These are phyloP conservation scores for Habrosyne pyritoides DNA, from an alignment of 2,888 invertebrate genomes.

Conservation along the genomic window DNA sequence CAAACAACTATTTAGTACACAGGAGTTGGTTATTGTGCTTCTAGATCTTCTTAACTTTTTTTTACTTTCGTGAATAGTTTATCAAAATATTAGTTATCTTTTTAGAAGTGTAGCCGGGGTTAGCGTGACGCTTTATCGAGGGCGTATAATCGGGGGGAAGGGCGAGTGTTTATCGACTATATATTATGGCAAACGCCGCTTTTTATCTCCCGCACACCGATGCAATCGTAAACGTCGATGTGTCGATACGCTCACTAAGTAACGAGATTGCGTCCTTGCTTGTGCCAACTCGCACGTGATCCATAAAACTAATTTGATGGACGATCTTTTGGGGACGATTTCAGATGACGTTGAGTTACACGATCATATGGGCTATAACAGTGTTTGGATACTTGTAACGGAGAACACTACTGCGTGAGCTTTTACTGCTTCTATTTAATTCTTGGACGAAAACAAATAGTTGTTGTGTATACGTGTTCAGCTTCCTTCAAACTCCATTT, in stretches of 20 bases:
- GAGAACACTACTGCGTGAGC: neutral
- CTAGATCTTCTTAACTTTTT: too few species aligned
- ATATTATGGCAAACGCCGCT: conserved; percentile 34
- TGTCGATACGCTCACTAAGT: conserved; percentile 26
- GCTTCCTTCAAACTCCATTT: too few species aligned
- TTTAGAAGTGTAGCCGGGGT: neutral
- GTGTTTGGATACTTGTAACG: neutral
- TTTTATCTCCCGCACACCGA: conserved; percentile 31
- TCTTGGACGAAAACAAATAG: too few species aligned
- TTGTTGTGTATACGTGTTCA: too few species aligned
- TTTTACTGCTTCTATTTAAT: neutral
- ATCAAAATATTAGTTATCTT: too few species aligned
- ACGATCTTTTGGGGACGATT: conserved; percentile 2
- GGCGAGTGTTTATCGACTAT: conserved; percentile 37
- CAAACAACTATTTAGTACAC: too few species aligned
- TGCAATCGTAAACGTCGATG: conserved; percentile 38
- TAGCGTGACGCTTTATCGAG: neutral
- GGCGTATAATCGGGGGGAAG: conserved; percentile 8
- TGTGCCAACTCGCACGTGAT: conserved; percentile 9
- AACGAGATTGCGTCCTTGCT: conserved; percentile 30
- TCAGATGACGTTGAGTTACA: neutral
- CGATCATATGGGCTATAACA: neutral
- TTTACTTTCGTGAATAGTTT: too few species aligned
- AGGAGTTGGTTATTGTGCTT: too few species aligned
- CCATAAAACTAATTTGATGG: conserved; percentile 11